phyloP scores from a whole-genome alignment of 2,113 vertebrate genomes.

The Sterna hirundo region DNA sequence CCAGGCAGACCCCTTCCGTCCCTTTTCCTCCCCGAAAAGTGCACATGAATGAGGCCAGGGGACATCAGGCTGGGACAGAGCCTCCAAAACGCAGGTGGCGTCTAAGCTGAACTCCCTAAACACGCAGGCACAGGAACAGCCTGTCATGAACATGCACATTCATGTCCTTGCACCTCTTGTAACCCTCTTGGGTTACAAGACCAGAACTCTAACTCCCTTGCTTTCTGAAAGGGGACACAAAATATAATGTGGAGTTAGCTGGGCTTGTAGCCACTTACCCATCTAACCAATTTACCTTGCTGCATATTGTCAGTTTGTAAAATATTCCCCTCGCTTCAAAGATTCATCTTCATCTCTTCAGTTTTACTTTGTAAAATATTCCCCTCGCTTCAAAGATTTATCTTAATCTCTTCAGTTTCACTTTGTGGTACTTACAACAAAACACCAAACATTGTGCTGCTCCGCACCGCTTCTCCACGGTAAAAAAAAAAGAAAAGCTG shows the following conservation, averaged over 20 bases:
- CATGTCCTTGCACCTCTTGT: not conserved
- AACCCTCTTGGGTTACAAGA: not conserved
- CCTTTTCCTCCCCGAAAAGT: not conserved
- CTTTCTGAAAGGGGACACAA: not conserved
- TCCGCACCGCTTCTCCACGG: not conserved
- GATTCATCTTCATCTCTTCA: not conserved
- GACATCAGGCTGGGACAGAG: not conserved
- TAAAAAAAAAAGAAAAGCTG: not conserved
- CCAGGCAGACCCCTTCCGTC: not conserved
- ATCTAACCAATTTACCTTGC: not conserved
- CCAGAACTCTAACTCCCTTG: not conserved
- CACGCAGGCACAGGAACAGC: not conserved
- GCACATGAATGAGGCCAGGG: not conserved
- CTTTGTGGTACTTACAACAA: not conserved
- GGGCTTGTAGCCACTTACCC: not conserved
- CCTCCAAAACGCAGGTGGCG: not conserved
- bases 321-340: not conserved
- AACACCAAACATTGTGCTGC: not conserved
- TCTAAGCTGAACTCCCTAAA: not conserved
- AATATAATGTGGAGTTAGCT: not conserved
- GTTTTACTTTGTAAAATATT: not conserved
- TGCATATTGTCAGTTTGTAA: not conserved
- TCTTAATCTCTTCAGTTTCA: not conserved
- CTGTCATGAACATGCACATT: fast-evolving
- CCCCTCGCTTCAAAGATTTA: not conserved